Percentiles rank a stretch among this genome's conserved stretches.
Conservation (phyloP, 1,140 invertebrate species). For the Drosophila asahinai region DNA sequence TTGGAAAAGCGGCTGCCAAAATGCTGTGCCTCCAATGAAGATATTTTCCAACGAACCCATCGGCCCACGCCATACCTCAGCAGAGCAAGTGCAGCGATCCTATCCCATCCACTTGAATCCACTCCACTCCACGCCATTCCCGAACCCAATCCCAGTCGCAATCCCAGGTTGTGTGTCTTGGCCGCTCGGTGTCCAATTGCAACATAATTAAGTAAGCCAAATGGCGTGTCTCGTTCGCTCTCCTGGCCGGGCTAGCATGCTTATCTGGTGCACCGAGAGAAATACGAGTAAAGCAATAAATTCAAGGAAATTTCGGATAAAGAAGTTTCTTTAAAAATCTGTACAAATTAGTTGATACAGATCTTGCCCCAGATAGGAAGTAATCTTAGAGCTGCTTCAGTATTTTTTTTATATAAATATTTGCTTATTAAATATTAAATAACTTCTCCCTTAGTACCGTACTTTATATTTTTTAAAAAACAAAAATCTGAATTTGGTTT, state of each 20-base stretch:
- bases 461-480: no score
- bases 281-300: background rate
- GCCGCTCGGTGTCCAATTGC: constrained; percentile 69
- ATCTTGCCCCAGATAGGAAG: no score
- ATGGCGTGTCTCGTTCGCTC: constrained; percentile 54
- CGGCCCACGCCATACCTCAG: constrained; percentile 33
- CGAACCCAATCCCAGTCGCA: constrained; percentile 25
- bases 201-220: constrained; percentile 81
- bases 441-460: background rate
- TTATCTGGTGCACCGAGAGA: constrained; percentile 24
- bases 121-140: constrained; percentile 30
- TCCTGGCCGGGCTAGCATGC: constrained; percentile 21
- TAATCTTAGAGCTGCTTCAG: no score
- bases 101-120: constrained; percentile 18
- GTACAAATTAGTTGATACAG: background rate
- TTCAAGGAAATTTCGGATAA: no score
- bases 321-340: background rate
- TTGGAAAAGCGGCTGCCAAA: constrained; percentile 21
- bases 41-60: constrained; percentile 49
- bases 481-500: constrained; percentile 13
- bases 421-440: background rate
- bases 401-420: background rate
- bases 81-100: constrained; percentile 45
- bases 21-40: constrained; percentile 44
- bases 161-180: constrained; percentile 33